These are phyloP conservation scores for Liposcelis brunnea DNA, from an alignment of 2,888 invertebrate genomes.

Conservation along the genomic window DNA sequence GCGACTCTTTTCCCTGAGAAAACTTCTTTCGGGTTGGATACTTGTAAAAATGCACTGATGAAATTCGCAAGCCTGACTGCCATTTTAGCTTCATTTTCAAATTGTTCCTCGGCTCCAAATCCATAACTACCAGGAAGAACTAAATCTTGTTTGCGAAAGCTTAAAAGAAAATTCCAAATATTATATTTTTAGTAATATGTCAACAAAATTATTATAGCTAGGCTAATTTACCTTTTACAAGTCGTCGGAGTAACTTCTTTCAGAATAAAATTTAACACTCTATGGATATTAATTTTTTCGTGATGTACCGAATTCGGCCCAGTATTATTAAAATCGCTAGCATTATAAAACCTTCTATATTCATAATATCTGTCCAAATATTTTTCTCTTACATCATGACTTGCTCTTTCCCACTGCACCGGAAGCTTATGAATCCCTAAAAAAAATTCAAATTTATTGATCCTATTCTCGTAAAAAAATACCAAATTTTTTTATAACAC, in stretches of 20 bases:
- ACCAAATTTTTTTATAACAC: constrained; percentile 22
- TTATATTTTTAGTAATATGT: not conserved
- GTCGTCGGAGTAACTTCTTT: constrained; percentile 45
- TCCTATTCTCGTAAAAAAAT: constrained; percentile 8
- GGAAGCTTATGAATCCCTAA: constrained; percentile 74
- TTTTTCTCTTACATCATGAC: constrained; percentile 48
- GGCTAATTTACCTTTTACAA: constrained; percentile 35
- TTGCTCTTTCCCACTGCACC: constrained; percentile 62
- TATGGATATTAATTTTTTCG: constrained; percentile 54
- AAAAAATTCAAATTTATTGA: constrained; percentile 15
- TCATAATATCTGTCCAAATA: constrained; percentile 57
- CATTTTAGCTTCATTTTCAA: constrained; percentile 90
- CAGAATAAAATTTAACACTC: constrained; percentile 57
- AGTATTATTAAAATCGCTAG: constrained; percentile 15
- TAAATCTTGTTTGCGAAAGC: constrained; percentile 56
- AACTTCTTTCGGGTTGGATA: constrained; percentile 75
- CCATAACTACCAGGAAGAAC: constrained; percentile 71
- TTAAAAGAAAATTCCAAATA: constrained; percentile 22
- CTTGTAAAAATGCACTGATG: constrained; percentile 84
- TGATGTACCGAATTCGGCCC: constrained; percentile 49
- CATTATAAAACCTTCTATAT: constrained; percentile 35
- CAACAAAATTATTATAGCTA: not conserved
- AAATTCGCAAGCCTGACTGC: constrained; percentile 92
- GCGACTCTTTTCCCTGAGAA: constrained; percentile 58
- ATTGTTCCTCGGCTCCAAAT: constrained; percentile 72